These are phyloP conservation scores for western clawed frog (Xenopus tropicalis) DNA, from an alignment of 2,113 vertebrate species.

Conservation along the genomic window UCB_Xtro_10.0 CM004444.2:64687501-64688000, in stretches of 20 bases:
- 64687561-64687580: conserved; percentile 41
- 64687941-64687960: conserved; percentile 31
- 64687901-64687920: conserved; percentile 18
- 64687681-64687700: background rate
- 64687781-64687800: background rate
- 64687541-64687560: conserved; percentile 37
- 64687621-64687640: background rate
- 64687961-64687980: background rate
- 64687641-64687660: no score
- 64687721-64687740: background rate
- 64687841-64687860: conserved; percentile 21
- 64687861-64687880: conserved; percentile 39
- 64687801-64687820: conserved; percentile 25
- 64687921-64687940: conserved; percentile 40
- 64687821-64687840: background rate
- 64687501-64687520: conserved; percentile 29
- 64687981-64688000: no score
- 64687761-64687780: background rate
- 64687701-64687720: background rate
- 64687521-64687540: conserved; percentile 39
- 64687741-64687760: background rate
- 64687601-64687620: conserved; percentile 8
- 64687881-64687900: conserved; percentile 17
- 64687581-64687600: conserved; percentile 19
- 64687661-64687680: background rate